Percentiles rank a stretch among this genome's conserved stretches.
Conservation (phyloP, 2,797 vertebrate genomes). For the Cirrhinus mrigala region DNA sequence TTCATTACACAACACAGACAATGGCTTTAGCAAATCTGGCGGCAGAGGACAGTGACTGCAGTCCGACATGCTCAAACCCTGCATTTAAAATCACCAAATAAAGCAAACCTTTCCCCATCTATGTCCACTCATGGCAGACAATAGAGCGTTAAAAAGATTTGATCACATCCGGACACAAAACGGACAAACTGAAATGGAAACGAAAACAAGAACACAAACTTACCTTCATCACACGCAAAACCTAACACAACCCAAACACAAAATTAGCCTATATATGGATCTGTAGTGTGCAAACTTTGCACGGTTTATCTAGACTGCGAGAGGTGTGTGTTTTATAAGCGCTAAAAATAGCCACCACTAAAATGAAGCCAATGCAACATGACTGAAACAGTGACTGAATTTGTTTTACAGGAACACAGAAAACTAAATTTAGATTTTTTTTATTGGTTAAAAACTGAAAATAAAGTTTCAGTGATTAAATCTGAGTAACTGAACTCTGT, state of each 20-base stretch:
- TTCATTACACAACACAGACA: not conserved
- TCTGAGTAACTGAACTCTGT: not conserved
- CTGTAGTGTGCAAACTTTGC: not conserved
- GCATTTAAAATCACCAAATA: not conserved
- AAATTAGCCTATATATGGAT: not conserved
- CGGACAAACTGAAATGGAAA: not conserved
- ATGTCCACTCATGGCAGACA: not conserved
- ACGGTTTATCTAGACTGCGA: not conserved
- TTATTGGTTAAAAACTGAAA: not conserved
- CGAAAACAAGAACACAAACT: constrained; percentile 19
- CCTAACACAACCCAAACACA: constrained; percentile 17
- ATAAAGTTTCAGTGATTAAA: not conserved
- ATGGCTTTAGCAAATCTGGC: constrained; percentile 54
- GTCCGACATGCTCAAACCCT: constrained; percentile 44
- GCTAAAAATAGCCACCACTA: not conserved
- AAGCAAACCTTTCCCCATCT: not conserved
- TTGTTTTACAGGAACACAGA: not conserved
- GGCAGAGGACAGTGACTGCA: constrained; percentile 21
- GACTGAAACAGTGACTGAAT: not conserved
- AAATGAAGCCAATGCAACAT: constrained; percentile 2
- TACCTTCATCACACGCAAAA: constrained; percentile 20
- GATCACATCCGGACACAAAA: constrained; percentile 48
- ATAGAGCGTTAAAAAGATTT: not conserved
- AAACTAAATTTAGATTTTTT: not conserved
- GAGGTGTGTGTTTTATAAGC: not conserved